Evolutionary conservation across 1,140 invertebrate species (phyloP).

Genomic region (Streblospio benedicti): DNA sequence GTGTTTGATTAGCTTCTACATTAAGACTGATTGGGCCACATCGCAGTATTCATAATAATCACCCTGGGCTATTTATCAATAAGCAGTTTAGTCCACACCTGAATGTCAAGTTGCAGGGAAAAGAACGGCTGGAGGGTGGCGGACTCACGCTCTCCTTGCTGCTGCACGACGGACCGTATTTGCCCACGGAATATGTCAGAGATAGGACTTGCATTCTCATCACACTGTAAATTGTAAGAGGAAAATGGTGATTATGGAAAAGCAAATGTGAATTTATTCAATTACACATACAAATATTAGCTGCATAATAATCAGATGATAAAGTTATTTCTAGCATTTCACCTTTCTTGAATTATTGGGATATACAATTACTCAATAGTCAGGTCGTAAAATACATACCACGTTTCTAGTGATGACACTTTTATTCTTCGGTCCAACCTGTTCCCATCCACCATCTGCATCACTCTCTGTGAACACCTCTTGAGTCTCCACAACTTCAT

Average conservation of each 20-base stretch:
- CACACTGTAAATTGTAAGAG: constrained; percentile 8
- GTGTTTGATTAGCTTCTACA: too few species aligned
- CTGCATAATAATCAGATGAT: too few species aligned
- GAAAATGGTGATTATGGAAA: constrained; percentile 16
- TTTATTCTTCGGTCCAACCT: constrained; percentile 79
- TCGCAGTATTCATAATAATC: neutral
- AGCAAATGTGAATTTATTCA: neutral
- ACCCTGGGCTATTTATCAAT: constrained; percentile 23
- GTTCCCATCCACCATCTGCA: constrained; percentile 52
- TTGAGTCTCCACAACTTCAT: constrained; percentile 36
- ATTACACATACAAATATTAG: constrained; percentile 1
- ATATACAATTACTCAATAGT: neutral
- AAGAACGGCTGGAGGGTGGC: constrained; percentile 81
- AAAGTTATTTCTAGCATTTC: too few species aligned
- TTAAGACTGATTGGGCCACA: too few species aligned
- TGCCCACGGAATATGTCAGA: constrained; percentile 87
- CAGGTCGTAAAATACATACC: constrained; percentile 6
- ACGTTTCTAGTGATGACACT: constrained; percentile 68
- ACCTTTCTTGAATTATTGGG: too few species aligned
- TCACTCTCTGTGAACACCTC: constrained; percentile 48
- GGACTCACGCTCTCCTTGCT: constrained; percentile 64
- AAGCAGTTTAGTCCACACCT: constrained; percentile 52
- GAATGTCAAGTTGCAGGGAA: constrained; percentile 84
- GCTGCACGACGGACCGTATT: constrained; percentile 66
- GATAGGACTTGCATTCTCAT: constrained; percentile 64